Percentiles rank a stretch among this genome's conserved stretches.
Conservation (phyloP, 2,113 vertebrate species). For the Himantopus leucocephalus region DNA sequence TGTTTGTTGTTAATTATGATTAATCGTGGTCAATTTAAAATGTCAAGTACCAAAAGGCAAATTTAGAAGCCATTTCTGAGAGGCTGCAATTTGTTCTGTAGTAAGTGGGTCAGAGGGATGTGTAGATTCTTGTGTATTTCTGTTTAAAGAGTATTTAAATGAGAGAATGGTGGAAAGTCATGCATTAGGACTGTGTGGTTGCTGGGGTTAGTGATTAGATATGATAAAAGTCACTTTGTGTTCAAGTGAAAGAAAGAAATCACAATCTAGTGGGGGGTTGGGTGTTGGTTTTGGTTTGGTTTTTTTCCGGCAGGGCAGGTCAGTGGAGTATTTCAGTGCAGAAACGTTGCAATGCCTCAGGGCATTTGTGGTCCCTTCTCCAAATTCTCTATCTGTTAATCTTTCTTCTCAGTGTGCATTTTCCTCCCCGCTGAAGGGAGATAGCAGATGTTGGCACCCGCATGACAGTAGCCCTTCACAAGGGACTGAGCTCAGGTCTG, state of each 20-base stretch:
- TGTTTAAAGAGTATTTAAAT: neutral
- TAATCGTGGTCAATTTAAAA: neutral
- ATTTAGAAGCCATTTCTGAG: neutral
- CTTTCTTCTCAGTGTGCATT: accelerated
- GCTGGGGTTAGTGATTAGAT: neutral
- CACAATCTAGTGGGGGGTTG: neutral
- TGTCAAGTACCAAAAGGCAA: neutral
- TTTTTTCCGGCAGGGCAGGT: neutral
- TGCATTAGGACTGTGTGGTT: neutral
- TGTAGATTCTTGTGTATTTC: neutral
- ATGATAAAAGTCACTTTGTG: neutral
- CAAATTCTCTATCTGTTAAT: neutral
- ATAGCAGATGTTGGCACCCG: neutral
- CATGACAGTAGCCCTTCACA: neutral
- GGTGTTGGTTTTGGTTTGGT: neutral
- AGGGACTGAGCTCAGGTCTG: neutral
- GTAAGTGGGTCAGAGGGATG: neutral
- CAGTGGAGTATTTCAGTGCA: neutral
- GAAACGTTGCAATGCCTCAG: neutral
- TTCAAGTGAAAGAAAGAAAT: neutral
- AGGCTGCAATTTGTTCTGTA: neutral
- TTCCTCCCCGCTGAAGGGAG: neutral
- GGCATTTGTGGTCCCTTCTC: neutral
- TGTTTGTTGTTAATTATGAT: neutral
- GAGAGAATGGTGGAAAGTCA: neutral